These are phyloP conservation scores for Megalops cyprinoides DNA, from an alignment of 2,797 vertebrate species.

Conservation along the genomic window DNA sequence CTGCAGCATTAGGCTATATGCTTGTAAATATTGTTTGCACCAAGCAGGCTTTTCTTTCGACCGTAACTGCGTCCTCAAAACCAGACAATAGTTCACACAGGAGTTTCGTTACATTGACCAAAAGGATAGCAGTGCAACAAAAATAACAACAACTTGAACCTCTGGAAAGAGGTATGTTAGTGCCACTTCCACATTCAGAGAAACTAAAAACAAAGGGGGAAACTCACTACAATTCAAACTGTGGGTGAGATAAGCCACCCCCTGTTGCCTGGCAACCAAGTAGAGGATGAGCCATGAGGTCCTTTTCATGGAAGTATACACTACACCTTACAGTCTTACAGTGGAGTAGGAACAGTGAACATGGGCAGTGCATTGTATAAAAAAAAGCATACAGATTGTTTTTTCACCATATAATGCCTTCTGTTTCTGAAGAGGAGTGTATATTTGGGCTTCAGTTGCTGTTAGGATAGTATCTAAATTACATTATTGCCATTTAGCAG, in stretches of 20 bases:
- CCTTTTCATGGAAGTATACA: conserved; percentile 1
- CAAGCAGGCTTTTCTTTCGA: neutral
- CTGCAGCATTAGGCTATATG: neutral
- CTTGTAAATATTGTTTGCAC: neutral
- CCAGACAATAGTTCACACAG: too few species aligned
- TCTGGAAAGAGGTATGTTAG: neutral
- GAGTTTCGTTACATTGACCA: too few species aligned
- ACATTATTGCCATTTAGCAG: too few species aligned
- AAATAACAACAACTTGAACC: neutral
- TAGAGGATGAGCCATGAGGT: neutral
- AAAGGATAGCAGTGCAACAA: neutral
- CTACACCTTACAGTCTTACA: neutral
- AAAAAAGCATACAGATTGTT: too few species aligned
- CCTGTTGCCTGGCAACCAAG: conserved; percentile 2
- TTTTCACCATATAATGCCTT: too few species aligned
- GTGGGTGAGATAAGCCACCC: neutral
- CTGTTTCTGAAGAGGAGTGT: too few species aligned
- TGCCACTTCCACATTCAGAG: neutral
- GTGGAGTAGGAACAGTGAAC: neutral
- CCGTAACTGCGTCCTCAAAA: neutral
- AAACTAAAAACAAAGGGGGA: neutral
- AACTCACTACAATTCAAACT: neutral
- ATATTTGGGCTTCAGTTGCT: too few species aligned
- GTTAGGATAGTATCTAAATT: too few species aligned
- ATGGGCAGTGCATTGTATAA: neutral